Evolutionary conservation across 2,888 invertebrate species (phyloP).

Genomic region (Dicyrtoma fusca): DNA sequence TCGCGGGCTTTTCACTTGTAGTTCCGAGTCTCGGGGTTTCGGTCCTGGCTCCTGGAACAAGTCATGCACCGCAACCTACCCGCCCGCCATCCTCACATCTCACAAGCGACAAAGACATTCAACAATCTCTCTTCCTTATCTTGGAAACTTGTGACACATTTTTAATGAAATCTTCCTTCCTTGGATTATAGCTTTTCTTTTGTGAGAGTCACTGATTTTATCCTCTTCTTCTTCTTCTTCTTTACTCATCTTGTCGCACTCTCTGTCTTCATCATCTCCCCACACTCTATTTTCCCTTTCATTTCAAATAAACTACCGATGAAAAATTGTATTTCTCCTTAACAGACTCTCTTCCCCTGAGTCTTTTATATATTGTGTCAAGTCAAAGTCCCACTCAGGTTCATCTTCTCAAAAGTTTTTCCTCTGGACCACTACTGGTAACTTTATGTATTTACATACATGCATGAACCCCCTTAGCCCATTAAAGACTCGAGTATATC

Average conservation of each 20-base stretch:
- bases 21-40: not conserved
- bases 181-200: constrained; percentile 39
- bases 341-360: constrained; percentile 12
- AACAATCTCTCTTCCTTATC: constrained; percentile 49
- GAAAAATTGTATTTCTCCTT: constrained; percentile 38
- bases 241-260: constrained; percentile 24
- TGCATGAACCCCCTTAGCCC: too few species aligned
- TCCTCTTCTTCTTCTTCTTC: constrained; percentile 18
- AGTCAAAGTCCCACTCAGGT: too few species aligned
- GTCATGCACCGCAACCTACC: constrained; percentile 15
- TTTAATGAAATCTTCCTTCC: constrained; percentile 47
- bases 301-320: constrained; percentile 39
- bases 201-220: constrained; percentile 32
- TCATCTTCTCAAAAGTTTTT: too few species aligned
- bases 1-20: not conserved
- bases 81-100: constrained; percentile 7
- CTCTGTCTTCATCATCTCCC: constrained; percentile 34
- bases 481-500: too few species aligned
- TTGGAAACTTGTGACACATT: constrained; percentile 49
- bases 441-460: too few species aligned
- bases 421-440: too few species aligned
- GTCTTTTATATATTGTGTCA: not conserved
- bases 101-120: constrained; percentile 39
- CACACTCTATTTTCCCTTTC: constrained; percentile 42
- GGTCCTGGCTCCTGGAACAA: constrained; percentile 7